Percentiles rank a stretch among this genome's conserved stretches.
Conservation (phyloP, 2,888 invertebrate genomes). For the Lithodes maja region DNA sequence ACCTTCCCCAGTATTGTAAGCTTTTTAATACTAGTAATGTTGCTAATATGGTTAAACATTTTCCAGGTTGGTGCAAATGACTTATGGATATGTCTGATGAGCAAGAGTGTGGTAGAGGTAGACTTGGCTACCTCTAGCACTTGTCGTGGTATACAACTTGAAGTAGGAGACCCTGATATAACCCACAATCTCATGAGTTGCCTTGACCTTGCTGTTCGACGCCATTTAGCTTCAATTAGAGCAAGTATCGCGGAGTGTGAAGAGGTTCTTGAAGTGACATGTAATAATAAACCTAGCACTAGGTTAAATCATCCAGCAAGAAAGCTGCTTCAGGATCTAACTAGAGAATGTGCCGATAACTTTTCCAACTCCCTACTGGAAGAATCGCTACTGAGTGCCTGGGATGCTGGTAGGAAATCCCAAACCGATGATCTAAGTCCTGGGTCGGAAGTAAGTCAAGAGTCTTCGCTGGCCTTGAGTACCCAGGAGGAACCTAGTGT, state of each 20-base stretch:
- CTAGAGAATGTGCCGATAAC: conserved; percentile 60
- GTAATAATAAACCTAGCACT: neutral
- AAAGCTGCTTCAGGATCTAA: conserved; percentile 33
- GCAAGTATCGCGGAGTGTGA: neutral
- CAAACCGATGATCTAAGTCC: conserved; percentile 23
- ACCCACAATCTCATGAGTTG: conserved; percentile 48
- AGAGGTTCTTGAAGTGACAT: neutral
- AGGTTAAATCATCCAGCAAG: conserved; percentile 1
- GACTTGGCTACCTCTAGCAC: conserved; percentile 28
- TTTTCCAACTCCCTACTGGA: conserved; percentile 57
- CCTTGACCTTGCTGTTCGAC: conserved; percentile 49
- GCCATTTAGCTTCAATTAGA: conserved; percentile 19
- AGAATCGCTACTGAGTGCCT: conserved; percentile 48
- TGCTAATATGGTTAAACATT: neutral
- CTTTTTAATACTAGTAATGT: neutral
- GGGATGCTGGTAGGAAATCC: conserved; percentile 38
- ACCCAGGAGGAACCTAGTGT: neutral
- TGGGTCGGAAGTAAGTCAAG: conserved; percentile 29
- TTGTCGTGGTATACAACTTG: conserved; percentile 44
- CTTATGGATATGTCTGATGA: conserved; percentile 50
- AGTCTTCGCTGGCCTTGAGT: conserved; percentile 36
- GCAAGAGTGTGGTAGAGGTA: conserved; percentile 39
- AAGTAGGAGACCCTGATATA: conserved; percentile 55
- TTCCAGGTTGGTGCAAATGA: conserved; percentile 58
- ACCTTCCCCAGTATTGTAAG: too few relatives aligned